phyloP scores from a whole-genome alignment of 2,113 vertebrate species.

The Butorides virescens region DNA sequence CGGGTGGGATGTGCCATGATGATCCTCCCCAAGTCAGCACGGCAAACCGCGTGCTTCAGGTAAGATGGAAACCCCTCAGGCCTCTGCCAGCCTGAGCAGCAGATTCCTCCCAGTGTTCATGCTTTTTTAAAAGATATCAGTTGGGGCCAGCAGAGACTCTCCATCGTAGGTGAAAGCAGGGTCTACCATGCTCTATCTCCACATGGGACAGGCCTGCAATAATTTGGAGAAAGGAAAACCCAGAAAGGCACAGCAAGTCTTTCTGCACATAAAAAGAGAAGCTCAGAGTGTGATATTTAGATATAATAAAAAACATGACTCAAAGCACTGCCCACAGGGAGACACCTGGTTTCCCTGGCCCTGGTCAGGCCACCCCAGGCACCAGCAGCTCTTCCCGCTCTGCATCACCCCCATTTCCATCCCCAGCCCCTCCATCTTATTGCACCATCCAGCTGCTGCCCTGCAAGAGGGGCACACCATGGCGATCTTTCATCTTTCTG shows the following conservation, averaged over 20 bases:
- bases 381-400: not conserved
- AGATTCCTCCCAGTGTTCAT: accelerated
- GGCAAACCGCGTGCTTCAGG: not conserved
- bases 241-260: not conserved
- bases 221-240: not conserved
- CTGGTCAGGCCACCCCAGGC: not conserved
- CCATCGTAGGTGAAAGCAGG: accelerated
- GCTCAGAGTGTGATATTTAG: not conserved
- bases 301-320: not conserved
- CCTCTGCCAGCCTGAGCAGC: not conserved
- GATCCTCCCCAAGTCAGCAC: accelerated
- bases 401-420: not conserved
- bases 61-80: not conserved
- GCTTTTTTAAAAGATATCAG: not conserved
- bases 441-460: not conserved
- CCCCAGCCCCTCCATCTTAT: not conserved
- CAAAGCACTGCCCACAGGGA: not conserved
- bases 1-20: not conserved
- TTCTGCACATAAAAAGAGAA: not conserved
- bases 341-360: not conserved
- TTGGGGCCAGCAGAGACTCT: not conserved
- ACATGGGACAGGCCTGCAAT: not conserved
- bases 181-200: not conserved
- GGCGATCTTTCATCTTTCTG: not conserved
- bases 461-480: accelerated